phyloP scores from a whole-genome alignment of 2,888 invertebrate species.

The Pinctada fucata region DNA sequence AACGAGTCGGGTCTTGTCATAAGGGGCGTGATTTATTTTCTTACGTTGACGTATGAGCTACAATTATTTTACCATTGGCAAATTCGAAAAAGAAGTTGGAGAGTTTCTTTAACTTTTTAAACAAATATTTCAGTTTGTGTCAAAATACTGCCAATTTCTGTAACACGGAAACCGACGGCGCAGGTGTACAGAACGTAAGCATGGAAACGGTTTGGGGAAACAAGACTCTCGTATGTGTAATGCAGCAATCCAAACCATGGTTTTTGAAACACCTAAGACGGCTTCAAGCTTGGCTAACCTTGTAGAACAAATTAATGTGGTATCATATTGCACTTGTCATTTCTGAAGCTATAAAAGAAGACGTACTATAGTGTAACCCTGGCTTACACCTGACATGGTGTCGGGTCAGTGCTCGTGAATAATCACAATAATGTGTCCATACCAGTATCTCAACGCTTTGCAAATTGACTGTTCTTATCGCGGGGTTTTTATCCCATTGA shows the following conservation, averaged over 20 bases:
- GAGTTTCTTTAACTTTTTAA: no score
- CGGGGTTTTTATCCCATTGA: background rate
- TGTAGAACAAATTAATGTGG: conserved; percentile 27
- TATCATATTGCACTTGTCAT: conserved; percentile 28
- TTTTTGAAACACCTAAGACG: no score
- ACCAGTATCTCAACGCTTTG: background rate
- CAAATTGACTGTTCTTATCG: background rate
- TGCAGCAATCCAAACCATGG: no score
- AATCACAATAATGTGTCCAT: conserved; percentile 14
- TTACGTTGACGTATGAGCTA: background rate
- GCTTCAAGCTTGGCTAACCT: conserved; percentile 12
- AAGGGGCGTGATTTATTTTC: conserved; percentile 1
- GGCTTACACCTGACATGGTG: conserved; percentile 26
- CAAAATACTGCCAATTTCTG: no score
- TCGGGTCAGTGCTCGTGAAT: conserved; percentile 22
- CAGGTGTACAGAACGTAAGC: no score
- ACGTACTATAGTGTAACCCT: conserved; percentile 16
- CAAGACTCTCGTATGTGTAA: no score
- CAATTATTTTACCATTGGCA: background rate
- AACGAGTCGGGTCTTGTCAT: conserved; percentile 11
- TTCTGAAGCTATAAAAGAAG: conserved; percentile 20
- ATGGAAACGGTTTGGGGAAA: no score
- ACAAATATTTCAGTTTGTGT: no score
- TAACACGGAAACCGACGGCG: no score
- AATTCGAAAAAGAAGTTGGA: no score